phyloP scores from a whole-genome alignment of 2,113 vertebrate species.

The Grammomys surdaster region DNA sequence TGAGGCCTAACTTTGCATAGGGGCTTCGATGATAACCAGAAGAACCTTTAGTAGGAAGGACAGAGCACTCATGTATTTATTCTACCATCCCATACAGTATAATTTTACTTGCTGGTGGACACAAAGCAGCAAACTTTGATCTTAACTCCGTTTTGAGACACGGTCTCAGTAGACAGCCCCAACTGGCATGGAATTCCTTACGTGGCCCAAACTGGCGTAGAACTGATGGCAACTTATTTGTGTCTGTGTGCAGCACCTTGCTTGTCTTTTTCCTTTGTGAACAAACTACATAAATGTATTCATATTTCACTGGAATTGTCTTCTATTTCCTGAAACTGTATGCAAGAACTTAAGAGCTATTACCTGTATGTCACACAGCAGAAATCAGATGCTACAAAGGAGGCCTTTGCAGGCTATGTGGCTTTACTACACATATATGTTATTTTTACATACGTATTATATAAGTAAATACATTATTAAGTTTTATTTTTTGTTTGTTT shows the following conservation, averaged over 20 bases:
- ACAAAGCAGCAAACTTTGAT: background rate
- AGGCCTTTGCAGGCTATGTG: background rate
- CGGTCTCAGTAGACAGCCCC: background rate
- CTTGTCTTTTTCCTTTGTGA: slow-evolving; percentile 7
- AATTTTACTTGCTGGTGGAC: background rate
- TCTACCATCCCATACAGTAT: background rate
- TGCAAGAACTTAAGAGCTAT: background rate
- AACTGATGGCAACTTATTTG: background rate
- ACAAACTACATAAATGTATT: background rate
- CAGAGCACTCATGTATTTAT: background rate
- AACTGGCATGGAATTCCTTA: background rate
- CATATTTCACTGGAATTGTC: background rate
- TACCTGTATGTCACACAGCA: background rate
- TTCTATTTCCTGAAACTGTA: slow-evolving; percentile 16
- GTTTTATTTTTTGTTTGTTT: slow-evolving; percentile 2
- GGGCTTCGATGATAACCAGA: background rate
- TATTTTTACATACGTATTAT: background rate
- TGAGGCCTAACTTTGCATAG: background rate
- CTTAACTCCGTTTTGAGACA: slow-evolving; percentile 11
- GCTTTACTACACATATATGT: background rate
- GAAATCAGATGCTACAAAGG: background rate
- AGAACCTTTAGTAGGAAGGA: background rate
- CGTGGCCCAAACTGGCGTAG: background rate
- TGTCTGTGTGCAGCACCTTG: no score
- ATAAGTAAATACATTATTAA: background rate